phyloP scores from a whole-genome alignment of 2,113 vertebrate genomes.

The Cyanoliseus patagonus region DNA sequence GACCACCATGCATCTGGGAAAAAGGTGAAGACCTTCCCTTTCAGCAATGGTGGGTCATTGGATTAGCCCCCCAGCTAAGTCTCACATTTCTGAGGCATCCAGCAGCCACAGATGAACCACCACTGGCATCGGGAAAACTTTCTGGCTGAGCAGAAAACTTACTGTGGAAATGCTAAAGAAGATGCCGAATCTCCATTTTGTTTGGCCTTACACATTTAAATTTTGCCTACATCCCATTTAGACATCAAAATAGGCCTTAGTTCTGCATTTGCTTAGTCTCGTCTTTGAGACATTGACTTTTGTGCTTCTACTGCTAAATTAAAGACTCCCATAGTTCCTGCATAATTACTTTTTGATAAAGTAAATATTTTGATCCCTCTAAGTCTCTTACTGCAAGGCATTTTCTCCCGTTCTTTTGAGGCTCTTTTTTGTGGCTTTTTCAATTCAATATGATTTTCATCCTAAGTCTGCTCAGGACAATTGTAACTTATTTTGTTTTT shows the following conservation, averaged over 20 bases:
- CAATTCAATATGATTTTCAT: neutral
- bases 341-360: neutral
- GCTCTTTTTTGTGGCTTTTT: neutral
- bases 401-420: neutral
- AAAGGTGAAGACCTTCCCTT: neutral
- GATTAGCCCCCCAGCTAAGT: neutral
- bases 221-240: neutral
- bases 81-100: neutral
- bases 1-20: neutral
- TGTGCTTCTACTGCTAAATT: neutral
- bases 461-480: neutral
- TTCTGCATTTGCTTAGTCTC: neutral
- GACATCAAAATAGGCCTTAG: neutral
- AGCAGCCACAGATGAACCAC: neutral
- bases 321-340: neutral
- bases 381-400: neutral
- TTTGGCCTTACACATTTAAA: neutral
- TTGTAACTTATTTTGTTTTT: neutral
- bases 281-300: neutral
- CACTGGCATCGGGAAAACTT: neutral
- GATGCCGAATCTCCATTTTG: neutral
- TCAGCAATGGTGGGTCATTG: neutral
- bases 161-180: neutral
- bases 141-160: neutral
- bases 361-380: neutral